phyloP scores from a whole-genome alignment of 2,113 vertebrate species.

The Rhipidura dahli region DNA sequence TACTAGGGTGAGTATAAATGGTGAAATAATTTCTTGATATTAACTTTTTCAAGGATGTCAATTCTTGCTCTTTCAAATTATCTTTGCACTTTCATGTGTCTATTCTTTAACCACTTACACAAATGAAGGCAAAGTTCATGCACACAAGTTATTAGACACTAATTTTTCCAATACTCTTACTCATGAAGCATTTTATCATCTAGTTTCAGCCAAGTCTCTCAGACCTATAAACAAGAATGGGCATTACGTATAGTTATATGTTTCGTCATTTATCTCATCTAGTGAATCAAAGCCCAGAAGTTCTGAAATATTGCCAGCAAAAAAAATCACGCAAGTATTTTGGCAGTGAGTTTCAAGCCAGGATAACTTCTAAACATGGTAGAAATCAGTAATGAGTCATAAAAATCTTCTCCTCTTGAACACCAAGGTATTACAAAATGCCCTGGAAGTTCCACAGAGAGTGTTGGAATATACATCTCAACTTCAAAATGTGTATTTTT shows the following conservation, averaged over 20 bases:
- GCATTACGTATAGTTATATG: background rate
- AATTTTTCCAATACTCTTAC: background rate
- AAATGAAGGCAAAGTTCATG: conserved; percentile 24
- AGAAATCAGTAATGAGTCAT: background rate
- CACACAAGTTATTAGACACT: background rate
- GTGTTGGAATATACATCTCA: background rate
- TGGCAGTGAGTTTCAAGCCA: background rate
- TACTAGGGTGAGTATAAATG: background rate
- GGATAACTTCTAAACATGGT: background rate
- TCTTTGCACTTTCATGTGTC: background rate
- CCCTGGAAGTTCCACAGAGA: background rate
- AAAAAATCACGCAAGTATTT: background rate
- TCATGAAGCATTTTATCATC: background rate
- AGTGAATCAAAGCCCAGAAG: background rate
- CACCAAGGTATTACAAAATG: background rate
- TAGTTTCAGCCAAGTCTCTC: background rate
- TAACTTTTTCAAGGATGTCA: background rate
- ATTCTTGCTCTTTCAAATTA: background rate
- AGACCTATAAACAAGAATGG: background rate
- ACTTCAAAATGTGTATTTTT: background rate
- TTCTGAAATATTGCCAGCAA: background rate
- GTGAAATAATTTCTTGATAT: background rate
- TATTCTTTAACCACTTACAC: background rate
- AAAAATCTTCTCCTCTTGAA: background rate
- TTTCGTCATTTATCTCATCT: background rate